Percentiles rank a stretch among this genome's conserved stretches.
These are phyloP conservation scores for Micrasema longulum DNA, from an alignment of 1,140 invertebrate genomes.

Conservation along the genomic window DNA sequence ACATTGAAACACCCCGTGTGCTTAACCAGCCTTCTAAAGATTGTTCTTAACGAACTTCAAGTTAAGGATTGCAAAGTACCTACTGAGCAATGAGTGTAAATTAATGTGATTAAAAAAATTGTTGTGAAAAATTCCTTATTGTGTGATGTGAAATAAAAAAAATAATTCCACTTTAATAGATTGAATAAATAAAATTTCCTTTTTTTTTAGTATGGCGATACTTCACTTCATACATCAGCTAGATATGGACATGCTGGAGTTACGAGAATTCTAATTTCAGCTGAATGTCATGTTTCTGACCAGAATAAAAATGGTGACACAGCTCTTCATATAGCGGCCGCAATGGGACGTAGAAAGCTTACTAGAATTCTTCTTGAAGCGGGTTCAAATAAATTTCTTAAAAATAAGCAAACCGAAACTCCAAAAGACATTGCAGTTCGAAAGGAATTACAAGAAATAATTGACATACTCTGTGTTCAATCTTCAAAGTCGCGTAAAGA, in stretches of 20 bases:
- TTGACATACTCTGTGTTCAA: constrained; percentile 78
- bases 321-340: constrained; percentile 91
- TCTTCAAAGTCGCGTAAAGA: constrained; percentile 65
- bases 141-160: no score
- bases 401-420: constrained; percentile 93
- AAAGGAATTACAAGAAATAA: constrained; percentile 87
- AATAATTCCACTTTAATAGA: no score
- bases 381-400: constrained; percentile 80
- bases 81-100: no score
- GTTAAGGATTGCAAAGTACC: no score
- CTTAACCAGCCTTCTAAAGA: no score
- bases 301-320: constrained; percentile 98
- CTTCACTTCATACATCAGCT: constrained; percentile 93
- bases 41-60: no score
- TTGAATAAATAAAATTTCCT: no score
- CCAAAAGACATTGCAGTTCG: constrained; percentile 89
- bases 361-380: constrained; percentile 91
- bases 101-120: no score
- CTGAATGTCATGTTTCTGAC: constrained; percentile 85
- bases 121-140: no score
- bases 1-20: no score
- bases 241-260: constrained; percentile 96
- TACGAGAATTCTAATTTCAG: constrained; percentile 92
- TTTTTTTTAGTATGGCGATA: constrained; percentile 90
- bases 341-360: constrained; percentile 92